Evolutionary conservation across 2,797 vertebrate genomes (phyloP), one percentile per base, ranked within the genome.

Genomic region (Iguana delicatissima): DNA sequence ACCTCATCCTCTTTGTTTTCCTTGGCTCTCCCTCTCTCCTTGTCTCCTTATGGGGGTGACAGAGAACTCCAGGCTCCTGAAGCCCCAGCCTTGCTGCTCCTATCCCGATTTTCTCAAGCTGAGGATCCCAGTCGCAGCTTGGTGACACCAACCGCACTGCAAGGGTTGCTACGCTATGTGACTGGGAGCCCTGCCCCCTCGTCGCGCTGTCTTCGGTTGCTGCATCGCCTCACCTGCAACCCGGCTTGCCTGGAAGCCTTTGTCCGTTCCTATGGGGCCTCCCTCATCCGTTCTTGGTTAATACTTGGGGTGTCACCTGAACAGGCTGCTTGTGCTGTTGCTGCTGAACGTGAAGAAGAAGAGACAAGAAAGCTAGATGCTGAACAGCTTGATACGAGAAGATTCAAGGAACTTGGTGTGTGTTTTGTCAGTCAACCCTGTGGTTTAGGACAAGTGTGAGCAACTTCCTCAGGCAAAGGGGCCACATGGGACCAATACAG

Each of bases 201-300:
- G 84, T 96, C 97, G 18, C 97, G 98, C 4, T 98, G 98, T 35
- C 97, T 98, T 62, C 97, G 98, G 4, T 96, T 99, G 96, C 97
- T 99, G 59, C 91, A 96, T 9, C 96, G 98, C 0, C 97, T 99
- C 88, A 98, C 98, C 96, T 98, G 98, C 96, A 99, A 99, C 96
- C 98, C 98, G 0, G 97, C 98, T 93, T 99, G 98, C 90, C 95
- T 99, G 26, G 98, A 98, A 96, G 97, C 98, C 2, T 97, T 99
- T 64, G 97, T 99, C 24, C 97, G 98, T 12, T 98, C 97, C 5
- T 98, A 98, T 0, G 97, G 98, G 0, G 97, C 98, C 0, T 98
- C 97, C 0, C 95, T 98, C 57, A 97, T 99, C 85, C 97, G 94
- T 2, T 96, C 98, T 77, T 96, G 96, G 91, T 97, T 99, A 42